Conservation (phyloP, 2,113 vertebrate species). For the Athene cunicularia region DNA sequence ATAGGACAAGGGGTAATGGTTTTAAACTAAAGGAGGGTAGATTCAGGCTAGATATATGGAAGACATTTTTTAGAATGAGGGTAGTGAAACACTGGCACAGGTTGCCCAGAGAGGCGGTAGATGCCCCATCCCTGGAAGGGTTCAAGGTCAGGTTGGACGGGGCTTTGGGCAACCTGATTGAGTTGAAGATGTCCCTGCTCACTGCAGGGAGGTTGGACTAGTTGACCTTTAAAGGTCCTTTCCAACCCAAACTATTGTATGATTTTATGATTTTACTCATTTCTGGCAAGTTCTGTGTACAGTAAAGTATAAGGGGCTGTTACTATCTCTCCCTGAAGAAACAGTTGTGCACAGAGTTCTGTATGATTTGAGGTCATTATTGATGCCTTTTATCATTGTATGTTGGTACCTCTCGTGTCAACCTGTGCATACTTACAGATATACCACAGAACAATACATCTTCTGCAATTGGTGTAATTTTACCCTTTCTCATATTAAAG, state of each 20-base stretch:
- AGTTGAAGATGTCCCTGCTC: not conserved
- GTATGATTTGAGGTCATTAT: not conserved
- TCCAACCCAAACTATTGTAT: not conserved
- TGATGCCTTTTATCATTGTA: not conserved
- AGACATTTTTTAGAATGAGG: not conserved
- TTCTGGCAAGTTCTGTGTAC: not conserved
- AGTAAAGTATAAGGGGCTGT: not conserved
- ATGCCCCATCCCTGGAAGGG: not conserved
- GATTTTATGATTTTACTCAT: not conserved
- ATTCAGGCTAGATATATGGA: not conserved
- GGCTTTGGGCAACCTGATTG: not conserved
- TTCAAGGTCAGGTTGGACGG: not conserved
- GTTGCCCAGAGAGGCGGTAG: accelerated
- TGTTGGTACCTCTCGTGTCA: not conserved
- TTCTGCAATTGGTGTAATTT: not conserved
- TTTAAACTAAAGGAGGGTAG: not conserved
- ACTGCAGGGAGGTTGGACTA: not conserved
- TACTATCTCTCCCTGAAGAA: not conserved
- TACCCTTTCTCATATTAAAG: not conserved
- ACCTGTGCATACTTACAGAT: not conserved
- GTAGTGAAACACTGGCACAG: not conserved
- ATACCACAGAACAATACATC: not conserved
- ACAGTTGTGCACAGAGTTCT: not conserved
- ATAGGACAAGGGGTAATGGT: not conserved
- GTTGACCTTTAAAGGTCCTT: not conserved